A percentile compares a stretch with the other conserved stretches of the same genome.
phyloP scores from a whole-genome alignment of 2,888 invertebrate genomes.

The Volucella bombylans region DNA sequence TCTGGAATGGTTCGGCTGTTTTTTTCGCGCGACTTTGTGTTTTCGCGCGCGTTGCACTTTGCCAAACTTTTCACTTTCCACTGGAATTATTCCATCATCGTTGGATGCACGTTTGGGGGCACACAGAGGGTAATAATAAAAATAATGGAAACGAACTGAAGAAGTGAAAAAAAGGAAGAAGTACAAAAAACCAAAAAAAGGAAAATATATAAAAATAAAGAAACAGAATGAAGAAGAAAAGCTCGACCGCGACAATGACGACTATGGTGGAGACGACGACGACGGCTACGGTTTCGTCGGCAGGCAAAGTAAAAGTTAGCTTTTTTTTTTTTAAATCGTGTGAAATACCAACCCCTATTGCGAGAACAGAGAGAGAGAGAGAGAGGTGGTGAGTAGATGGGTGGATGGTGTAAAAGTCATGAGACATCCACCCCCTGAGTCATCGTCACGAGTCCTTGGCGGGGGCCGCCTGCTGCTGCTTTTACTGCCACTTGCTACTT shows the following conservation, averaged over 20 bases:
- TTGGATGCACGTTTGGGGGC: conserved; percentile 42
- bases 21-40: conserved; percentile 48
- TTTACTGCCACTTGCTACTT: conserved; percentile 14
- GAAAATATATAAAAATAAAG: too few relatives aligned
- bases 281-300: conserved; percentile 43
- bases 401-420: conserved; percentile 58
- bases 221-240: conserved; percentile 40
- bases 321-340: conserved; percentile 54
- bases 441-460: conserved; percentile 73
- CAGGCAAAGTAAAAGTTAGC: conserved; percentile 70
- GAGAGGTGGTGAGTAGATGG: not conserved
- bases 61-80: conserved; percentile 78
- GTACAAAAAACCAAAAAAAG: conserved; percentile 6
- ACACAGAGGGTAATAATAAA: conserved; percentile 67
- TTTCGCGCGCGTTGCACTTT: conserved; percentile 76
- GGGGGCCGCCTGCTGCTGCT: conserved; percentile 55
- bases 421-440: conserved; percentile 71
- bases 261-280: conserved; percentile 24
- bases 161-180: conserved; percentile 26
- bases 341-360: conserved; percentile 58
- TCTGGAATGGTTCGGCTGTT: conserved; percentile 40
- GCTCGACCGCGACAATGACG: conserved; percentile 54
- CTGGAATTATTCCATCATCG: conserved; percentile 73
- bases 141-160: conserved; percentile 56
- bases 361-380: not conserved